Evolutionary conservation across 2,888 invertebrate species (phyloP).

Genomic region (Drosophila demipolita): DNA sequence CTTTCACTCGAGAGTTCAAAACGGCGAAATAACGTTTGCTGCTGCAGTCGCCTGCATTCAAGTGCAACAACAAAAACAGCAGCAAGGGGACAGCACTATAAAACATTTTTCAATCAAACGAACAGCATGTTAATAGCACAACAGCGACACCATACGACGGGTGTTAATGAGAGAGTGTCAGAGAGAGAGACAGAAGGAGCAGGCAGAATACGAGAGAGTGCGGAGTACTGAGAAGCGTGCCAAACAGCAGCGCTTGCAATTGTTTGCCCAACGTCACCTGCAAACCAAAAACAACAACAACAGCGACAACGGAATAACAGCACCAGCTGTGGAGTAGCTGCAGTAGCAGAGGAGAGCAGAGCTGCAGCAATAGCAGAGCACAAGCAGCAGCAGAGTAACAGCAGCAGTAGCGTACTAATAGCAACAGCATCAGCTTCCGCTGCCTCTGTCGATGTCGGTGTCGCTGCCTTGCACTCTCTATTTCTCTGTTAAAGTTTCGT

Average conservation of each 20-base stretch:
- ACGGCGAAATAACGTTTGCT: constrained; percentile 55
- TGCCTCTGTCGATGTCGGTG: constrained; percentile 14
- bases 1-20: constrained; percentile 77
- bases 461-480: constrained; percentile 24
- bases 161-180: constrained; percentile 43
- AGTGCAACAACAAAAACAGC: constrained; percentile 25
- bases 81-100: constrained; percentile 51
- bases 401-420: constrained; percentile 1
- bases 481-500: constrained; percentile 42
- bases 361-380: constrained; percentile 13
- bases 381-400: constrained; percentile 27
- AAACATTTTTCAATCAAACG: constrained; percentile 79
- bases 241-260: constrained; percentile 48
- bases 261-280: constrained; percentile 67
- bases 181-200: not conserved
- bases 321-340: constrained; percentile 48
- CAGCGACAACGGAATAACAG: not conserved
- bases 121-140: constrained; percentile 76
- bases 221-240: constrained; percentile 53
- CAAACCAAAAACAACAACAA: constrained; percentile 22
- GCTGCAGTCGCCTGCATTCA: constrained; percentile 28
- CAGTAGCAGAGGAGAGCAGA: constrained; percentile 26
- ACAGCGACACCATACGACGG: constrained; percentile 50
- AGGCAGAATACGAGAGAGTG: constrained; percentile 3
- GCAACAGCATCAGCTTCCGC: constrained; percentile 38